A percentile compares a stretch with the other conserved stretches of the same genome.
Evolutionary conservation across 1,140 invertebrate genomes (phyloP).

Genomic region (Drosophila jambulina): DNA sequence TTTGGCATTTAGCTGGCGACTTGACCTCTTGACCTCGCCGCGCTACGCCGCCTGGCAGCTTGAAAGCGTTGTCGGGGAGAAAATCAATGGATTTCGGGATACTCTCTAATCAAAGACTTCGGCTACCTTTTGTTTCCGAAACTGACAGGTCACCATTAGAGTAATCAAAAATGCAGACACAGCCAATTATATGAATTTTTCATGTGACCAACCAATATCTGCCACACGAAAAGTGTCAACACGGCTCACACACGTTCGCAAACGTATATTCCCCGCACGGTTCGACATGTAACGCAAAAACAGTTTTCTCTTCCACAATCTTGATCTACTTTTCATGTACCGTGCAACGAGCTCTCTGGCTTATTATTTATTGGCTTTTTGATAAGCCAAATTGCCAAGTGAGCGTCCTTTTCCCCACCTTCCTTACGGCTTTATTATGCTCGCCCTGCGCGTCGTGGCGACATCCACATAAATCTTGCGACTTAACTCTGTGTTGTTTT

Average conservation of each 20-base stretch:
- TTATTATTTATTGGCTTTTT: conserved; percentile 61
- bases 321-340: conserved; percentile 66
- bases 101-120: conserved; percentile 35
- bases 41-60: not conserved
- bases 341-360: conserved; percentile 42
- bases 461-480: conserved; percentile 43
- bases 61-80: conserved; percentile 10
- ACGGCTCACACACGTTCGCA: conserved; percentile 5
- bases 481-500: conserved; percentile 41
- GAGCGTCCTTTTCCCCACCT: conserved; percentile 31
- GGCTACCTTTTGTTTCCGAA: conserved; percentile 26
- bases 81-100: conserved; percentile 44
- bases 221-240: conserved; percentile 58
- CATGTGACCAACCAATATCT: conserved; percentile 28
- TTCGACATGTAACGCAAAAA: conserved; percentile 33
- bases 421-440: conserved; percentile 39
- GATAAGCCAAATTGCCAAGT: conserved; percentile 60
- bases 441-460: conserved; percentile 7
- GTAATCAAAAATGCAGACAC: conserved; percentile 58
- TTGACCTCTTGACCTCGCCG: conserved; percentile 62
- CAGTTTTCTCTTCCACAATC: conserved; percentile 39
- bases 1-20: conserved; percentile 40
- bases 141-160: conserved; percentile 48
- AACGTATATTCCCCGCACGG: conserved; percentile 6
- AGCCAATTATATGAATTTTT: conserved; percentile 64